Conservation (phyloP, 2,113 vertebrate genomes). For the Saguinus imperator region DNA sequence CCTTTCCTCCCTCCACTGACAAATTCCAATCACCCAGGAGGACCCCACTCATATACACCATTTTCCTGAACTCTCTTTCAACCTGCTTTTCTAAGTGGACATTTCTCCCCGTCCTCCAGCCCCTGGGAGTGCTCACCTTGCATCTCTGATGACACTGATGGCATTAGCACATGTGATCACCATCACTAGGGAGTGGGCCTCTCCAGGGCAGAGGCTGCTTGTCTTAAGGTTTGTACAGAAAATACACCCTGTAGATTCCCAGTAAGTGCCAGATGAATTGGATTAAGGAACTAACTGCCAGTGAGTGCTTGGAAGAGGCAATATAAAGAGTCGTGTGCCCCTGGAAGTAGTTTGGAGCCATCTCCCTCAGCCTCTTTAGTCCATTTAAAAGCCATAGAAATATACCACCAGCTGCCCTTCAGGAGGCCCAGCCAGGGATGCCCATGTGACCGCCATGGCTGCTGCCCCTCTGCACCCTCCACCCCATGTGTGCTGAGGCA, state of each 20-base stretch:
- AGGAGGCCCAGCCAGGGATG: no score
- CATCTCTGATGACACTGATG: background rate
- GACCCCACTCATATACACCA: background rate
- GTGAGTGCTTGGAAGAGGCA: background rate
- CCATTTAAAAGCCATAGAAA: background rate
- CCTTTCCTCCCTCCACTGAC: background rate
- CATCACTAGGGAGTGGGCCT: background rate
- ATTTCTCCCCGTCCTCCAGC: background rate
- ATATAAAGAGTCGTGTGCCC: background rate
- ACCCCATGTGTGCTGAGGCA: background rate
- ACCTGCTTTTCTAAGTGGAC: background rate
- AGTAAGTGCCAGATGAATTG: background rate
- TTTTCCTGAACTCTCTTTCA: background rate
- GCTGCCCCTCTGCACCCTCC: background rate
- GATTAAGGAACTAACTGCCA: background rate
- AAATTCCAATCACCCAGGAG: background rate
- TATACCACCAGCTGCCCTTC: background rate
- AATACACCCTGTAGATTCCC: no score
- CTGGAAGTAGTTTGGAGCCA: background rate
- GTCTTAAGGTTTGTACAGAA: background rate
- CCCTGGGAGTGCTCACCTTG: background rate
- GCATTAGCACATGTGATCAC: background rate
- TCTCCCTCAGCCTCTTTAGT: background rate
- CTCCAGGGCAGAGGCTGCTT: background rate
- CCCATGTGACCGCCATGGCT: background rate